These are phyloP conservation scores for Synergus japonicus DNA, from an alignment of 2,888 invertebrate genomes.

Conservation along the genomic window DNA sequence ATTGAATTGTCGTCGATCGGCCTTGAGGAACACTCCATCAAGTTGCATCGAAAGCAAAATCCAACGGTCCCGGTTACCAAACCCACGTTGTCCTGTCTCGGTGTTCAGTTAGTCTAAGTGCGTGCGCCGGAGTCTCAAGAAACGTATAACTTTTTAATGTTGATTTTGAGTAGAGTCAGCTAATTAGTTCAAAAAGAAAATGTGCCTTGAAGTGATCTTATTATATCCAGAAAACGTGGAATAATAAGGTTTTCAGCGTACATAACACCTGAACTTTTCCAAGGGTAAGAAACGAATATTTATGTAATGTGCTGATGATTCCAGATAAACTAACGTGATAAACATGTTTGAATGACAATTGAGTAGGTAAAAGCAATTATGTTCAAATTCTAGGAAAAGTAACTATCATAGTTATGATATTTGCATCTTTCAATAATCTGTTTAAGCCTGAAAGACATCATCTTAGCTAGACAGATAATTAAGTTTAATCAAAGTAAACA, in stretches of 20 bases:
- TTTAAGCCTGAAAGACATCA: no score
- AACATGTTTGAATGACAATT: no score
- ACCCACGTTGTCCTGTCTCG: slow-evolving; percentile 50
- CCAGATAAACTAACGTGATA: no score
- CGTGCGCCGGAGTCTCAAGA: background rate
- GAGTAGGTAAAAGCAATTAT: no score
- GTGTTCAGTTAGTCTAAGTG: background rate
- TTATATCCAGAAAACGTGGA: background rate
- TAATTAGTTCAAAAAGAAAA: slow-evolving; percentile 3
- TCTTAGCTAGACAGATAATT: no score
- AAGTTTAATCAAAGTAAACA: no score
- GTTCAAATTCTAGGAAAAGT: background rate
- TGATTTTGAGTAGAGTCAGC: slow-evolving; percentile 6
- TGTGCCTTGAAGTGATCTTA: background rate
- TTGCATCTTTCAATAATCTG: no score
- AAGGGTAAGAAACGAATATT: slow-evolving; percentile 2
- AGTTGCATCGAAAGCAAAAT: slow-evolving; percentile 72
- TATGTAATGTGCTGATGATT: background rate
- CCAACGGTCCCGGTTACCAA: slow-evolving; percentile 63
- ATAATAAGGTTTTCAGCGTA: background rate
- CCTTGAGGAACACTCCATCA: slow-evolving; percentile 66
- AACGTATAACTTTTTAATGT: background rate
- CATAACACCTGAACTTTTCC: background rate
- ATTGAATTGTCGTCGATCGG: slow-evolving; percentile 65
- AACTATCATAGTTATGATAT: no score